Conservation (phyloP, 2,888 invertebrate species). For the Bellardia bayeri region DNA sequence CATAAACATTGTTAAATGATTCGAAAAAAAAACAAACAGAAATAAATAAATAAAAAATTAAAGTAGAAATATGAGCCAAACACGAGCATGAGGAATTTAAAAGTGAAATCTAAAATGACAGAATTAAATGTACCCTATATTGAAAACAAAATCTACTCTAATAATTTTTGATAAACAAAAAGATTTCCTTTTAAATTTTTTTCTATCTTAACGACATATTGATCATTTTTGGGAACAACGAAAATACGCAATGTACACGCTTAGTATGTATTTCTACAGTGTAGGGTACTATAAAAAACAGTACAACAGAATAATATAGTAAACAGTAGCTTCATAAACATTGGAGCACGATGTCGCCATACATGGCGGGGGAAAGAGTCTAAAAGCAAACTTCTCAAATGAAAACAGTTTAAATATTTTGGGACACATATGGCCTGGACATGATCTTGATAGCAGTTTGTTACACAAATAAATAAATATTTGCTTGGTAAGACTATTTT, state of each 20-base stretch:
- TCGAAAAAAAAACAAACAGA: slow-evolving; percentile 10
- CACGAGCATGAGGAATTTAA: background rate
- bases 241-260: too few species aligned
- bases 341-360: slow-evolving; percentile 52
- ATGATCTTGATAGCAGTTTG: slow-evolving; percentile 67
- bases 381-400: slow-evolving; percentile 17
- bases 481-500: slow-evolving; percentile 11
- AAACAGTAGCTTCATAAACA: slow-evolving; percentile 51
- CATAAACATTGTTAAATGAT: slow-evolving; percentile 17
- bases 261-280: too few species aligned
- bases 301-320: slow-evolving; percentile 18
- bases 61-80: background rate
- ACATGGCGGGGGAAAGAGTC: background rate
- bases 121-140: background rate
- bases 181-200: too few species aligned
- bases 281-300: too few species aligned
- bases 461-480: slow-evolving; percentile 54
- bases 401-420: slow-evolving; percentile 38
- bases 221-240: too few species aligned
- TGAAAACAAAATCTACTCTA: too few species aligned
- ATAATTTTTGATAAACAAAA: too few species aligned
- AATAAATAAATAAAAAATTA: slow-evolving; percentile 17
- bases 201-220: too few species aligned
- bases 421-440: slow-evolving; percentile 50
- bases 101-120: background rate